Evolutionary conservation across 2,797 vertebrate genomes (phyloP), one percentile per base, ranked within the genome.

Genomic region (Microctenopoma stevenorrisi): DNA sequence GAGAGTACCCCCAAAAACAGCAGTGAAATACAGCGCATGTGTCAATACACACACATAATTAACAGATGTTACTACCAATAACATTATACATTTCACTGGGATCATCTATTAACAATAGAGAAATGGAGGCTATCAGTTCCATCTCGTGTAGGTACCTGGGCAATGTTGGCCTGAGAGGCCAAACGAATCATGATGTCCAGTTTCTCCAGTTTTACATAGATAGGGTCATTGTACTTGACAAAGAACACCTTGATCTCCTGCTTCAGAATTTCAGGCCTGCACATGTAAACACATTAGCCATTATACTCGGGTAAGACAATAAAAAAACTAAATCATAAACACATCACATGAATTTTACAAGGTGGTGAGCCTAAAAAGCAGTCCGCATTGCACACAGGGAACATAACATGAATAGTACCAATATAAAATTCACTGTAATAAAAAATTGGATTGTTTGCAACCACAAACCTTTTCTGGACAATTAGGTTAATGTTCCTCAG

Each of bases 161-260:
- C 97, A 0, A 99, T 99, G 91, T 99, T 99, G 74, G 98, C 97
- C 84, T 98, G 97, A 9, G 98, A 99, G 5, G 97, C 98, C 90
- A 99, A 84, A 69, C 98, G 96, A 86, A 99, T 99, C 97, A 99
- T 99, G 90, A 99, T 99, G 92, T 99, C 97, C 91, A 99, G 92
- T 72, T 99, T 99, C 91, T 99, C 98, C 89, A 99, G 95, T 77
- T 99, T 99, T 84, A 99, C 97, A 0, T 99, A 99, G 89, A 99
- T 99, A 0, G 98, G 98, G 89, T 99, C 98, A 0, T 99, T 99
- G 91, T 99, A 99, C 86, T 99, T 99, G 65, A 99, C 98, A 11
- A 99, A 99, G 84, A 99, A 99, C 56, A 99, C 98, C 81, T 99
- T 99, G 92, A 99, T 99, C 91, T 99, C 98, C 0, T 99, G 97